A percentile compares a stretch with the other conserved stretches of the same genome.
phyloP scores from a whole-genome alignment of 2,888 invertebrate species.

The Rhingia campestris region DNA sequence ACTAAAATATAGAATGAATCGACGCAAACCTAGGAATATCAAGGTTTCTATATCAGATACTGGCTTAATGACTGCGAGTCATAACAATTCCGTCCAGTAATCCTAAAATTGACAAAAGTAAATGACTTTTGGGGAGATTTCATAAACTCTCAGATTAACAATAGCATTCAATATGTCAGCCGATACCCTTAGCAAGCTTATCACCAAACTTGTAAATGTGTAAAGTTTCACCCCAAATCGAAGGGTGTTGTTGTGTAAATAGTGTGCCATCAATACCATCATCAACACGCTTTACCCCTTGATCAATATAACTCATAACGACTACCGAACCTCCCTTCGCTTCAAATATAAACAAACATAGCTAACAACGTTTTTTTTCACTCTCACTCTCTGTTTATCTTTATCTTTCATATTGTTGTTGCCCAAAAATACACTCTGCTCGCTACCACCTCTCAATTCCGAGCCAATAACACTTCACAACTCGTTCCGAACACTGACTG shows the following conservation, averaged over 20 bases:
- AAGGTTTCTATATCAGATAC: too few relatives aligned
- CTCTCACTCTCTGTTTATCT: slow-evolving; percentile 17
- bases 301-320: slow-evolving; percentile 48
- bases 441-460: slow-evolving; percentile 6
- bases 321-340: slow-evolving; percentile 18
- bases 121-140: neutral
- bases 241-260: slow-evolving; percentile 30
- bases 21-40: too few relatives aligned
- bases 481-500: slow-evolving; percentile 37
- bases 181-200: neutral
- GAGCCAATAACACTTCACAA: slow-evolving; percentile 68
- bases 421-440: slow-evolving; percentile 3
- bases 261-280: slow-evolving; percentile 43
- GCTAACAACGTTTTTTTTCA: slow-evolving; percentile 43
- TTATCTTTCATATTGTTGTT: slow-evolving; percentile 65
- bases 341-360: slow-evolving; percentile 47
- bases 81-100: too few relatives aligned
- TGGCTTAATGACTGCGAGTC: too few relatives aligned
- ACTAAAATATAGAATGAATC: too few relatives aligned
- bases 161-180: too few relatives aligned
- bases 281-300: slow-evolving; percentile 41
- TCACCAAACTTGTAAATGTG: slow-evolving; percentile 37
- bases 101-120: neutral
- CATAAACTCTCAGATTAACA: neutral
- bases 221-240: slow-evolving; percentile 34